Conservation (phyloP, 2,113 vertebrate genomes). For the Brienomyrus longianalis region DNA sequence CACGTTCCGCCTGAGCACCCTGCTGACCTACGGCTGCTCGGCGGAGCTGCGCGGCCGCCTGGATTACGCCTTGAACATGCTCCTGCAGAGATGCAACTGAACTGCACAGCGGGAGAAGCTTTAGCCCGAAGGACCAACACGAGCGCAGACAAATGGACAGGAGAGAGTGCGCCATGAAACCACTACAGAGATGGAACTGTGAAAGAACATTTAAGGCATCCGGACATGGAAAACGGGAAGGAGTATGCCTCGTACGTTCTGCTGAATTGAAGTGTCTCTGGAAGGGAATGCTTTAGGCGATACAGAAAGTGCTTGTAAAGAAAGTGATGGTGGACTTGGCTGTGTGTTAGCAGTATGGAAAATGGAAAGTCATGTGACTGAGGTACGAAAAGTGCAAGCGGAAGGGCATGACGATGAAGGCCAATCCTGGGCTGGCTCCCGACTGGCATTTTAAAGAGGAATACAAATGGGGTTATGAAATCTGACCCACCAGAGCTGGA, state of each 20-base stretch:
- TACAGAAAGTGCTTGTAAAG: slow-evolving; percentile 41
- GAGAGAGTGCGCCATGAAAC: neutral
- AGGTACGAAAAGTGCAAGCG: slow-evolving; percentile 68
- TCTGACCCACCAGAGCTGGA: slow-evolving; percentile 46
- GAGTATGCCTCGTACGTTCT: slow-evolving; percentile 93
- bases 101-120: slow-evolving; percentile 24
- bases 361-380: slow-evolving; percentile 31
- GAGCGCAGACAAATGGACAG: neutral
- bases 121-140: neutral
- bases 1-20: slow-evolving; percentile 76
- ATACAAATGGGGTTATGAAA: slow-evolving; percentile 28
- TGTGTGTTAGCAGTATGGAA: slow-evolving; percentile 48
- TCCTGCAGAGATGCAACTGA: slow-evolving; percentile 86
- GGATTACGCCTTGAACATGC: slow-evolving; percentile 94
- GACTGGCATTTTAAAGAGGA: slow-evolving; percentile 35
- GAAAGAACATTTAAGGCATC: neutral
- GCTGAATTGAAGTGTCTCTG: slow-evolving; percentile 63
- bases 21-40: slow-evolving; percentile 79
- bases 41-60: slow-evolving; percentile 80
- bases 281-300: slow-evolving; percentile 1
- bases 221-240: slow-evolving; percentile 19
- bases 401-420: slow-evolving; percentile 29
- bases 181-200: slow-evolving; percentile 27
- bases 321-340: slow-evolving; percentile 59
- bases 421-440: slow-evolving; percentile 72